These are phyloP conservation scores for Siphlonurus alternatus DNA, from an alignment of 2,888 invertebrate species.

Conservation along the genomic window DNA sequence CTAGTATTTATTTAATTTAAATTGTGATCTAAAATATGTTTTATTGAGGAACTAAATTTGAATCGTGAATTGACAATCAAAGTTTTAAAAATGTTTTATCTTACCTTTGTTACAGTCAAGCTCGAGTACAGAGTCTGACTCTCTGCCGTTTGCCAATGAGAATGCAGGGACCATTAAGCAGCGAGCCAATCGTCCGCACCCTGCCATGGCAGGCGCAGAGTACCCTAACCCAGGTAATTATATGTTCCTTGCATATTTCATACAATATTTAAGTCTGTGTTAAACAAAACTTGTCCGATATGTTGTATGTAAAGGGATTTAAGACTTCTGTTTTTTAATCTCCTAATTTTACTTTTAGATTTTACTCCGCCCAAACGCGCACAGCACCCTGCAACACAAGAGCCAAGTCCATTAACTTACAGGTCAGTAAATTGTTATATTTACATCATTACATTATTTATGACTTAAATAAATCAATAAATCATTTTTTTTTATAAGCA, in stretches of 20 bases:
- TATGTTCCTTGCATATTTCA: neutral
- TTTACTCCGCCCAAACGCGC: conserved; percentile 14
- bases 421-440: neutral
- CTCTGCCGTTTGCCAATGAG: conserved; percentile 94
- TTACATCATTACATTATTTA: neutral
- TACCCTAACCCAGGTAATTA: conserved; percentile 11
- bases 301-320: neutral
- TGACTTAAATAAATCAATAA: neutral
- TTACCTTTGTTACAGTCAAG: conserved; percentile 69
- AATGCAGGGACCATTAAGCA: conserved; percentile 97
- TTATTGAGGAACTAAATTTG: no score
- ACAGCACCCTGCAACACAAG: conserved; percentile 8
- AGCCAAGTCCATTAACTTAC: neutral
- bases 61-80: no score
- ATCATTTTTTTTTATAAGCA: no score
- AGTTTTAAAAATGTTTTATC: no score
- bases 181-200: conserved; percentile 31
- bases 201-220: conserved; percentile 14
- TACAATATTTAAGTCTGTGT: no score
- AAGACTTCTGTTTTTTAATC: no score
- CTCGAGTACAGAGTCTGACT: conserved; percentile 92
- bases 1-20: no score
- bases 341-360: conserved; percentile 11
- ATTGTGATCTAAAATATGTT: no score
- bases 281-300: no score